Conservation (phyloP, 2,888 invertebrate genomes). For the Vandiemenella viatica region DNA sequence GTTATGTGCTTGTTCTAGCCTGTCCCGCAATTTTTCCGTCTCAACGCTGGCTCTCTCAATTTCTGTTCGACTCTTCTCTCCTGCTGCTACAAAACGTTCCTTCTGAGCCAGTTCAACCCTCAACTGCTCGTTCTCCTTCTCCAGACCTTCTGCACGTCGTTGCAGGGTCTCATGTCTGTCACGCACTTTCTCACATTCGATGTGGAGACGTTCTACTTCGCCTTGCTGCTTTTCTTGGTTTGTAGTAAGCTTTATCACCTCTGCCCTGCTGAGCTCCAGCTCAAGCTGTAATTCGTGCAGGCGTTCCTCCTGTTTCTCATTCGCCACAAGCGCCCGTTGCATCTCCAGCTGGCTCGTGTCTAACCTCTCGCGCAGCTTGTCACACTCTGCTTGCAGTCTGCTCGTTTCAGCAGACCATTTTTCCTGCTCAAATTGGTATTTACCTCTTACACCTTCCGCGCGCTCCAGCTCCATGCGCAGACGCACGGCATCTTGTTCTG, state of each 20-base stretch:
- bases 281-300: conserved; percentile 68
- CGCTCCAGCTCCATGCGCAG: conserved; percentile 56
- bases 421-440: conserved; percentile 62
- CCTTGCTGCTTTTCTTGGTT: conserved; percentile 65
- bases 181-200: conserved; percentile 76
- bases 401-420: conserved; percentile 43
- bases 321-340: conserved; percentile 45
- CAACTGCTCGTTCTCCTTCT: conserved; percentile 59
- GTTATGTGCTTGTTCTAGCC: conserved; percentile 57
- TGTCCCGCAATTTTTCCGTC: conserved; percentile 70
- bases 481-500: conserved; percentile 47
- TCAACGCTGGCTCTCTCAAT: conserved; percentile 46
- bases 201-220: conserved; percentile 69
- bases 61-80: conserved; percentile 17
- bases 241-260: conserved; percentile 55
- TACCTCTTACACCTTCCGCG: conserved; percentile 60
- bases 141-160: conserved; percentile 49
- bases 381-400: conserved; percentile 37
- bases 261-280: conserved; percentile 62
- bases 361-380: conserved; percentile 59
- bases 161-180: conserved; percentile 77
- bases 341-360: conserved; percentile 59
- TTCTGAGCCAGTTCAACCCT: conserved; percentile 43
- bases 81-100: conserved; percentile 24
- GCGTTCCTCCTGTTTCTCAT: conserved; percentile 54